These are phyloP conservation scores for Bombus vancouverensis DNA, from an alignment of 1,140 invertebrate species.

Conservation along the genomic window DNA sequence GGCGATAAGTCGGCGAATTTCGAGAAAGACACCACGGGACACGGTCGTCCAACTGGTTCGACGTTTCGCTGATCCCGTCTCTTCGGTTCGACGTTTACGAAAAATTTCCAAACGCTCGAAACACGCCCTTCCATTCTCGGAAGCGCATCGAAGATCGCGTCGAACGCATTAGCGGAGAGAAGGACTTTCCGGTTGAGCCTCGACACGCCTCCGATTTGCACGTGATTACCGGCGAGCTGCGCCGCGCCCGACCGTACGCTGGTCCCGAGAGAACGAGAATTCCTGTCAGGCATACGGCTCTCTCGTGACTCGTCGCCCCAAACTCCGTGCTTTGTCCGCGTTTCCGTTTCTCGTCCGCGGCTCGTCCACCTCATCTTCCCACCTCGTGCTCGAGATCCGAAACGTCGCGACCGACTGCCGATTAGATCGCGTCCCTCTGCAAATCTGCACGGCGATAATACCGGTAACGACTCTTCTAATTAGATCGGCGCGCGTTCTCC, in stretches of 20 bases:
- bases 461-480: slow-evolving; percentile 40
- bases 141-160: slow-evolving; percentile 56
- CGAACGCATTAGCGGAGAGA: slow-evolving; percentile 46
- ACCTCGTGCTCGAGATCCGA: background rate
- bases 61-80: background rate
- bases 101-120: slow-evolving; percentile 39
- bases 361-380: background rate
- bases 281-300: background rate
- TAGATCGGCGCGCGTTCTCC: background rate
- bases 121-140: slow-evolving; percentile 55
- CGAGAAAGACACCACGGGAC: background rate
- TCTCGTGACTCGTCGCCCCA: background rate
- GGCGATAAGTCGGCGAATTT: background rate
- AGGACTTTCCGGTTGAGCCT: slow-evolving; percentile 51
- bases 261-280: slow-evolving; percentile 34
- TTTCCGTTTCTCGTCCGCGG: background rate
- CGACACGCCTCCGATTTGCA: slow-evolving; percentile 67
- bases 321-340: background rate
- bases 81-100: slow-evolving; percentile 40
- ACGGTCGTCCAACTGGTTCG: background rate
- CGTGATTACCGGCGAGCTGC: slow-evolving; percentile 57
- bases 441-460: background rate
- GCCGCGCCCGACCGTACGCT: slow-evolving; percentile 16
- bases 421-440: background rate
- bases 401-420: background rate